These are phyloP conservation scores for Mormyrus hasselquistii DNA, from an alignment of 2,797 vertebrate species.

Conservation along the genomic window DNA sequence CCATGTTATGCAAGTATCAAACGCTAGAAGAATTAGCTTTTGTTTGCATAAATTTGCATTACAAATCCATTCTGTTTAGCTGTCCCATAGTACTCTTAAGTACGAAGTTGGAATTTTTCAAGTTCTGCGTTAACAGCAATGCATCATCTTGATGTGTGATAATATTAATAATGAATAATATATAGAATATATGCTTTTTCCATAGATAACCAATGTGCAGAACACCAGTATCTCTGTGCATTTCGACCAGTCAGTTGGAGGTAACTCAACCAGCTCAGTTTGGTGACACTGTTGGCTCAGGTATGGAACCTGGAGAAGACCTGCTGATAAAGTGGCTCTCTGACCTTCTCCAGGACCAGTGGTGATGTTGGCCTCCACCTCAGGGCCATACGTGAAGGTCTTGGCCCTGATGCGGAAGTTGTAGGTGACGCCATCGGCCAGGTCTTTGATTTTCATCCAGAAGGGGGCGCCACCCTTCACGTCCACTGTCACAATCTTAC, in stretches of 20 bases:
- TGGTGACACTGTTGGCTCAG: neutral
- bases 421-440: constrained; percentile 84
- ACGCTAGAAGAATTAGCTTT: neutral
- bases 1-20: neutral
- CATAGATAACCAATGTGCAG: neutral
- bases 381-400: constrained; percentile 88
- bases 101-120: neutral
- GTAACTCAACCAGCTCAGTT: neutral
- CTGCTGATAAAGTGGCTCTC: neutral
- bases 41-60: neutral
- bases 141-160: neutral
- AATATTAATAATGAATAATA: neutral
- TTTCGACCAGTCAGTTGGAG: neutral
- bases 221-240: neutral
- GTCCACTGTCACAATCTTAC: constrained; percentile 94
- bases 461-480: constrained; percentile 83
- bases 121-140: neutral
- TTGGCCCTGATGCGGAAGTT: constrained; percentile 85
- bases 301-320: neutral
- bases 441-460: constrained; percentile 91
- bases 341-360: constrained; percentile 91
- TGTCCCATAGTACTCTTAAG: neutral
- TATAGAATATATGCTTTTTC: neutral
- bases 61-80: neutral
- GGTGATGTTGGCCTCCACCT: constrained; percentile 92